Base-by-base conservation (phyloP, 2,113 vertebrate species). In the Neoarius graeffei region DNA sequence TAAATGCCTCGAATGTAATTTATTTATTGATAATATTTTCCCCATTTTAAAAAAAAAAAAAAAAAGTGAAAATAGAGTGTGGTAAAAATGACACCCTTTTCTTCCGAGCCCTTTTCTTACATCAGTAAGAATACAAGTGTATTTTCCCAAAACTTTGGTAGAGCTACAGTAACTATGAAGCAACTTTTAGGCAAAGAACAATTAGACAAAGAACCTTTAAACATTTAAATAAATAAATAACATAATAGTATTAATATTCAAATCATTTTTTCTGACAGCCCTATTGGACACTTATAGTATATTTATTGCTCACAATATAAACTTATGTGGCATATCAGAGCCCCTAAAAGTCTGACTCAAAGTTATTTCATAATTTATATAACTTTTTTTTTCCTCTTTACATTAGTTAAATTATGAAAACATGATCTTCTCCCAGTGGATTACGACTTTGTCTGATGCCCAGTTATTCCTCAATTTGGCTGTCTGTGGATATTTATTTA, bases 401-500 rank as follows among this genome's bases (percentile, higher is more conserved):
- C 57, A 6, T 59, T 48, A 83, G 80, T 86, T 84, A 74, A 76
- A 69, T 81, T 82, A 35, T 85, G 59, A 83, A 88, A 91, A 86
- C 81, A 82, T 27, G 67, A 89, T 82, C 66, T 83, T 71, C 80
- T 54, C 54, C 30, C 52, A 30, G n/a, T 13, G 52, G 17, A 59
- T 85, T 83, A 82, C 59, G 50, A 83, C 62, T 66, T 84, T 23
- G 59, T 85, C 83, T 88, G 71, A 81, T 79, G 52, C 83, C 20
- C 30, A 79, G 35, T 48, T 77, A 77, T 73, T 77, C 84, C 84
- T 89, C 85, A 4, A 56, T 60, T 73, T 50, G 71, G 50, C 85
- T 83, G 85, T 64, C 84, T 30, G 52, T 67, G 54, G 83, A 85
- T 83, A 86, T 93, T 96, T 93, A 93, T 90, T 92, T 93, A 93